Percentiles rank a stretch among this genome's conserved stretches.
These are phyloP conservation scores for Ctena decussata DNA, from an alignment of 2,888 invertebrate genomes.

Conservation along the genomic window DNA sequence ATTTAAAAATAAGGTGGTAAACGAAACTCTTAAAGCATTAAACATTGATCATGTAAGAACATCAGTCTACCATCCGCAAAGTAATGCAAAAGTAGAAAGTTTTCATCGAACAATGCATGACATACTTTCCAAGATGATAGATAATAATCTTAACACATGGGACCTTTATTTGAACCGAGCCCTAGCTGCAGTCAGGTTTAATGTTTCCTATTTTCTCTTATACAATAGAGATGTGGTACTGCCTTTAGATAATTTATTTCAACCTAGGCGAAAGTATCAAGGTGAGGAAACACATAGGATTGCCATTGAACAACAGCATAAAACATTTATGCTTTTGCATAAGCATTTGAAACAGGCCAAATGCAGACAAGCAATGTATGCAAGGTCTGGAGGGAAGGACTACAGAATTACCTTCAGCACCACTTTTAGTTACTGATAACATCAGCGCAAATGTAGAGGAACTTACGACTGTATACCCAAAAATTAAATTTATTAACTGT, in stretches of 20 bases:
- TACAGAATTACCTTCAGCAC: too few species aligned
- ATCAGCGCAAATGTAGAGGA: too few species aligned
- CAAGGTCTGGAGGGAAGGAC: not conserved
- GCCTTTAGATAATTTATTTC: not conserved
- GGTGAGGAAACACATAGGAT: not conserved
- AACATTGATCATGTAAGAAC: too few species aligned
- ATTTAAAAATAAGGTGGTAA: too few species aligned
- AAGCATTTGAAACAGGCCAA: not conserved
- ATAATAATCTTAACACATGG: not conserved
- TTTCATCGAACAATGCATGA: not conserved
- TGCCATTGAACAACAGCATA: not conserved
- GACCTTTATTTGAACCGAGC: constrained; percentile 1
- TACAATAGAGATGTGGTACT: too few species aligned
- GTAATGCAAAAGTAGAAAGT: constrained; percentile 10
- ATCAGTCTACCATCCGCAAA: too few species aligned
- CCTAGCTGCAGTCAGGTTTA: constrained; percentile 25
- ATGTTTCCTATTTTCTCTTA: constrained; percentile 11
- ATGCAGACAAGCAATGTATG: not conserved
- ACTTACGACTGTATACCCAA: too few species aligned
- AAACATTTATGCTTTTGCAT: not conserved
- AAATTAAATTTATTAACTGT: too few species aligned
- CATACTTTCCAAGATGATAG: not conserved
- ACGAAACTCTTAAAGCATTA: too few species aligned
- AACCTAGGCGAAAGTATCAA: not conserved
- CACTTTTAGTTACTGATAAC: too few species aligned